Base-by-base conservation (phyloP, 2,113 vertebrate genomes). In the Anseranas semipalmata region DNA sequence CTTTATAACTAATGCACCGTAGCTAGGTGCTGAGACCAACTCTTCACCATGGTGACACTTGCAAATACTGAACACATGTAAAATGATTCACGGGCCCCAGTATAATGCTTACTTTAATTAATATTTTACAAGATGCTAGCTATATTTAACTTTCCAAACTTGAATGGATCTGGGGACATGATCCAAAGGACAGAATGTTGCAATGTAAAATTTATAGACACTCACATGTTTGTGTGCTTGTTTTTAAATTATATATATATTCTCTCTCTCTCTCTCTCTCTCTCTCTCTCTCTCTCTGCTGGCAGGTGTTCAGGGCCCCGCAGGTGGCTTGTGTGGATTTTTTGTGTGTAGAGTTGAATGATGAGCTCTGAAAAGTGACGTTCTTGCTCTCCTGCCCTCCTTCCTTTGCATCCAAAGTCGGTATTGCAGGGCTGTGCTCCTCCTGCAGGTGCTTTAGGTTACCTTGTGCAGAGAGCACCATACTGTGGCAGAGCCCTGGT, bases 41-140 rank as follows among this genome's bases (percentile, higher is more conserved):
- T 92, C 77, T 87, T 98, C 93, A 92, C 95, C 95, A 97, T 96
- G 93, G 95, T 71, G 96, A 96, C 89, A 59, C 80, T 86, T 71
- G 77, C 91, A 96, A 97, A 96, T 90, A 95, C 46, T 92, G 66
- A 93, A n/a, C 82, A 77, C 72, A 67, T 39, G 72, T 30, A 46
- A 62, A 82, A 21, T 76, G 92, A 92, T 96, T 84, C 90, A 84
- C 62, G 68, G 79, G 39, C 63, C 79, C 59, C 53, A 53, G 72
- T 28, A 59, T 55, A 67, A 94, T 79, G 71, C 85, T 95, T 59
- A 10, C 46, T 89, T 72, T 86, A 93, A 96, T 96, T 90, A 92
- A 94, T 94, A 95, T 79, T 94, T 93, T 62, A 93, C 73, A 65
- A 79, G 86, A 79, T 50, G 56, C 58, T 88, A 53, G 60, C 65